These are phyloP conservation scores for Chaetodon auriga DNA, from an alignment of 2,113 vertebrate genomes.

Conservation along the genomic window DNA sequence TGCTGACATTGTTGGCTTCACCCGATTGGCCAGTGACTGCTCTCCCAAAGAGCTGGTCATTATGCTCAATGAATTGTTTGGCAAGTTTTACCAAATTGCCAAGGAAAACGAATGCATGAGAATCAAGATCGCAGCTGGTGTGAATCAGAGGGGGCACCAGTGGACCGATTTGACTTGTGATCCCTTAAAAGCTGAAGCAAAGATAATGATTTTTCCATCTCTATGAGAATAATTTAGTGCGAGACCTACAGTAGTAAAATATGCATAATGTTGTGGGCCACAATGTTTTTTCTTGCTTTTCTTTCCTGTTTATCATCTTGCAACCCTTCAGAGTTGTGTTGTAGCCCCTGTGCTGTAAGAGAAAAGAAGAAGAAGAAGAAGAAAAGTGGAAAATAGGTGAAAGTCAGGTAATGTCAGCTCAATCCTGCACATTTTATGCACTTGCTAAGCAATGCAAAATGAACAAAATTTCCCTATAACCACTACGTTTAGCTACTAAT, in stretches of 20 bases:
- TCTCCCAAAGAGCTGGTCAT: conserved; percentile 97
- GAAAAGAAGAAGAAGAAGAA: not conserved
- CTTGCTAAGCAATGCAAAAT: not conserved
- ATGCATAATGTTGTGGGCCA: not conserved
- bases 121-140: not conserved
- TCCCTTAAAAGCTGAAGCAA: not conserved
- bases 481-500: not conserved
- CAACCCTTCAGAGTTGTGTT: too few relatives aligned
- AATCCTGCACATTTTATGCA: not conserved
- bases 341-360: too few relatives aligned
- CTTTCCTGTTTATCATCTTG: not conserved
- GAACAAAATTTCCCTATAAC: too few relatives aligned
- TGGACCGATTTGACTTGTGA: not conserved
- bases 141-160: not conserved
- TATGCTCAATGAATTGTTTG: conserved; percentile 97
- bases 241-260: too few relatives aligned
- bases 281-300: not conserved
- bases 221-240: not conserved
- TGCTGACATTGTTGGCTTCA: conserved; percentile 98
- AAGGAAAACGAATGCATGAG: conserved; percentile 81
- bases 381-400: not conserved
- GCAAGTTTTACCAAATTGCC: conserved; percentile 99
- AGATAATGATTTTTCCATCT: not conserved
- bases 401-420: too few relatives aligned
- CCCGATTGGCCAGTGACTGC: conserved; percentile 95